A percentile compares a stretch with the other conserved stretches of the same genome.
These are phyloP conservation scores for Octopus sinensis DNA, from an alignment of 1,140 invertebrate genomes.

Conservation along the genomic window DNA sequence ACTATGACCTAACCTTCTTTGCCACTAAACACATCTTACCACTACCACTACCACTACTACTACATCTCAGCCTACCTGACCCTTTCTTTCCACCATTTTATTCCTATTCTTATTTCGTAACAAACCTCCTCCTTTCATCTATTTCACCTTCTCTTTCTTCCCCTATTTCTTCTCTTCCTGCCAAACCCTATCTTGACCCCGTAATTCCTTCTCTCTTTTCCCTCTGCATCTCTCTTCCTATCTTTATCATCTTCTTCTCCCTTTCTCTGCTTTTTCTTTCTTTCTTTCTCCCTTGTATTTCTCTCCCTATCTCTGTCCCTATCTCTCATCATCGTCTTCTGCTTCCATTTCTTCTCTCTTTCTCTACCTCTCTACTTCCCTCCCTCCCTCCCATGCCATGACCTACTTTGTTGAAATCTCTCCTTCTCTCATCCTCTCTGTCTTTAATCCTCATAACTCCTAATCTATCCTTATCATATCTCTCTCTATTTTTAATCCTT, in stretches of 20 bases:
- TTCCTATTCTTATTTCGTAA: too few relatives aligned
- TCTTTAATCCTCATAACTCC: background rate
- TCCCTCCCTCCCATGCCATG: background rate
- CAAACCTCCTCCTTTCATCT: too few relatives aligned
- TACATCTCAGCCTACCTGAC: too few relatives aligned
- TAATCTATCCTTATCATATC: too few relatives aligned
- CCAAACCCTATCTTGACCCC: too few relatives aligned
- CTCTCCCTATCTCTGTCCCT: background rate
- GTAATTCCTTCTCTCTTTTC: background rate
- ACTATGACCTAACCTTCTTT: too few relatives aligned
- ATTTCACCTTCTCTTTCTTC: too few relatives aligned
- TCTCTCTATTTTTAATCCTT: too few relatives aligned
- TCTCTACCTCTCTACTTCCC: background rate
- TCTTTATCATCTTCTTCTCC: background rate
- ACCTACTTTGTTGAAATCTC: background rate
- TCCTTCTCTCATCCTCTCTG: background rate
- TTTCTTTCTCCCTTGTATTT: background rate
- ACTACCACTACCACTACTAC: too few relatives aligned
- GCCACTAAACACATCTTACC: too few relatives aligned
- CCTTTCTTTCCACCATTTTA: too few relatives aligned
- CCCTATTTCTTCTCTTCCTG: too few relatives aligned
- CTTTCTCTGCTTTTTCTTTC: background rate
- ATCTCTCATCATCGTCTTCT: background rate
- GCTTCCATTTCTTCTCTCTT: background rate
- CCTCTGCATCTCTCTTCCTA: background rate